phyloP scores from a whole-genome alignment of 1,140 invertebrate genomes.

The Leucophenga varia region DNA sequence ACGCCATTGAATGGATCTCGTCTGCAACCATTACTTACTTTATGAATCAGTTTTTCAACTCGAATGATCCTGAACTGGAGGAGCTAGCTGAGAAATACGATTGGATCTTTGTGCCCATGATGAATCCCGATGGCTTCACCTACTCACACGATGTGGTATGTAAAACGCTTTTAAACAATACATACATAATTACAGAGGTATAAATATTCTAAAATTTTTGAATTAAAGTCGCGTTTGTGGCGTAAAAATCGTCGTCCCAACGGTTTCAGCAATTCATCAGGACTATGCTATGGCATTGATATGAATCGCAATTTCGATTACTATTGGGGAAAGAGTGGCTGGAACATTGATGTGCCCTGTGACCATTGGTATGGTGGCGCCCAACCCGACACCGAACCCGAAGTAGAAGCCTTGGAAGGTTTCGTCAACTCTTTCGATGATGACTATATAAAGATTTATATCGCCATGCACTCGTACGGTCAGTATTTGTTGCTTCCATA shows the following conservation, averaged over 20 bases:
- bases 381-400: conserved; percentile 73
- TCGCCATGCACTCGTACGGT: conserved; percentile 61
- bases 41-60: conserved; percentile 57
- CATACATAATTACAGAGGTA: too few relatives aligned
- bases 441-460: conserved; percentile 58
- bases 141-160: conserved; percentile 60
- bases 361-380: conserved; percentile 70
- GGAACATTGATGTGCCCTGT: conserved; percentile 63
- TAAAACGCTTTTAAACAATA: too few relatives aligned
- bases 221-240: conserved; percentile 59
- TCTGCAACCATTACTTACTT: conserved; percentile 61
- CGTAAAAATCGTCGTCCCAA: conserved; percentile 58
- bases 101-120: conserved; percentile 69
- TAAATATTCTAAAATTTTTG: too few relatives aligned
- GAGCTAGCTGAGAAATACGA: conserved; percentile 58
- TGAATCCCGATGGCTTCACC: conserved; percentile 73
- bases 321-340: conserved; percentile 63
- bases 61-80: conserved; percentile 35
- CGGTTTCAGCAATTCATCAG: conserved; percentile 27
- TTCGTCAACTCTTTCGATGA: conserved; percentile 59
- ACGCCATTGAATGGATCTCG: conserved; percentile 62
- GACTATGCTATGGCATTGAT: conserved; percentile 65
- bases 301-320: conserved; percentile 71
- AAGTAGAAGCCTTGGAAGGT: conserved; percentile 64
- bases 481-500: conserved; percentile 60